Base-by-base conservation (phyloP, 2,113 vertebrate species). In the Cromileptes altivelis region DNA sequence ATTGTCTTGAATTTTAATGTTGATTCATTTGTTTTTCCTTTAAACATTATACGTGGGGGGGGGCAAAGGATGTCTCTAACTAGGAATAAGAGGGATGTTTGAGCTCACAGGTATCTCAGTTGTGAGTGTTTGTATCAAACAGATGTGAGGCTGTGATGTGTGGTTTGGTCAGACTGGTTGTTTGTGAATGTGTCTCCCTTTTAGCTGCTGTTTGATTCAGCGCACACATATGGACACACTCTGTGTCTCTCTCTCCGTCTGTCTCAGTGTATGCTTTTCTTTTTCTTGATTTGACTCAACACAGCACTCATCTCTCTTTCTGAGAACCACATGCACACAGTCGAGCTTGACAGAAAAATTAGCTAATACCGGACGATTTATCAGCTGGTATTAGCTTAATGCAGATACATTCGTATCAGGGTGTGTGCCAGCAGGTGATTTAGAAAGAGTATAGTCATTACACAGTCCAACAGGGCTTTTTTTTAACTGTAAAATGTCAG, bases 1-100 rank as follows among this genome's bases (percentile, higher is more conserved):
- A 42, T 18, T 10, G 19, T 33, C 13, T 3, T 23, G 12, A 15
- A n/a, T 53, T 40, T 2, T n/a, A 40, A 40, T 23, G 21, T 40
- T 25, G 27, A 37, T 55, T 70, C 13, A 23, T 13, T 70, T 12
- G 52, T 76, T 40, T 40, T 42, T 70, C 8, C 33, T 17, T 80
- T 1, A n/a, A 21, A 25, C 0, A 18, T 61, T 2, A 0, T 52
- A 1, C 1, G 0, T n/a, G 4, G 23, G 2, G 0, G 0, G 1
- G 2, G 18, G 8, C 27, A 45, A 45, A 11, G 2, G 0, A 56
- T 2, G 30, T 47, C 40, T 30, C 10, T 21, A 4, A 25, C 0
- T 25, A 45, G 10, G 5, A 33, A 25, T 21, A 45, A 45, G 7
- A 73, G 3, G 3, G 47, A 45, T 55, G 12, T 62, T 53, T 70